A percentile compares a stretch with the other conserved stretches of the same genome.
Conservation (phyloP, 1,140 invertebrate genomes). For the Paralvinella palmiformis region DNA sequence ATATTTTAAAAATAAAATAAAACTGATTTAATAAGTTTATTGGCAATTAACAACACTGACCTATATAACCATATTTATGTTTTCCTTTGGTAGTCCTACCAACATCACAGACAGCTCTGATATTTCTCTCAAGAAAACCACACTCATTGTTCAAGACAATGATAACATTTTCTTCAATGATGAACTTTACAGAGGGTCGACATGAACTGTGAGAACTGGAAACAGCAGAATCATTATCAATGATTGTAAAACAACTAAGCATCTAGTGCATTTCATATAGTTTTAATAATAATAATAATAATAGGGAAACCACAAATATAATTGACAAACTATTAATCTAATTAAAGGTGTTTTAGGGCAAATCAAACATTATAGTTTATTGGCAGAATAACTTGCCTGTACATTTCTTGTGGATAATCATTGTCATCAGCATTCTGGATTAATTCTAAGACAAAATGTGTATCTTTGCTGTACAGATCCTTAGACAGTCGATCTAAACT, state of each 20-base stretch:
- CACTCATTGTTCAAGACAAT: constrained; percentile 46
- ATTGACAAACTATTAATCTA: no score
- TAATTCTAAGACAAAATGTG: constrained; percentile 49
- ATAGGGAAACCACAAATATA: no score
- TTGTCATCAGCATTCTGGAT: constrained; percentile 52
- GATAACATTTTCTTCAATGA: constrained; percentile 33
- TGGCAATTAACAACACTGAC: no score
- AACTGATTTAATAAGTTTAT: no score
- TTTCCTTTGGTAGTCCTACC: constrained; percentile 49
- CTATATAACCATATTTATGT: constrained; percentile 49
- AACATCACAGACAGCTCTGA: constrained; percentile 49
- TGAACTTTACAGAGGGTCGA: constrained; percentile 40
- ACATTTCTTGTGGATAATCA: constrained; percentile 28
- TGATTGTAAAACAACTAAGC: no score
- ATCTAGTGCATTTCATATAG: no score
- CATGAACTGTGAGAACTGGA: neutral
- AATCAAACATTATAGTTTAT: no score
- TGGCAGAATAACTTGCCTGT: neutral
- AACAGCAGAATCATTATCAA: neutral
- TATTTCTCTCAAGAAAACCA: constrained; percentile 44
- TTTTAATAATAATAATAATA: no score
- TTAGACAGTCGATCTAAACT: constrained; percentile 37
- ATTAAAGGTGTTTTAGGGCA: no score
- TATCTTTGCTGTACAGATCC: constrained; percentile 50
- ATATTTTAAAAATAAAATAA: no score